These are phyloP conservation scores for Seriola aureovittata DNA, from an alignment of 2,113 vertebrate species.

Conservation along the genomic window DNA sequence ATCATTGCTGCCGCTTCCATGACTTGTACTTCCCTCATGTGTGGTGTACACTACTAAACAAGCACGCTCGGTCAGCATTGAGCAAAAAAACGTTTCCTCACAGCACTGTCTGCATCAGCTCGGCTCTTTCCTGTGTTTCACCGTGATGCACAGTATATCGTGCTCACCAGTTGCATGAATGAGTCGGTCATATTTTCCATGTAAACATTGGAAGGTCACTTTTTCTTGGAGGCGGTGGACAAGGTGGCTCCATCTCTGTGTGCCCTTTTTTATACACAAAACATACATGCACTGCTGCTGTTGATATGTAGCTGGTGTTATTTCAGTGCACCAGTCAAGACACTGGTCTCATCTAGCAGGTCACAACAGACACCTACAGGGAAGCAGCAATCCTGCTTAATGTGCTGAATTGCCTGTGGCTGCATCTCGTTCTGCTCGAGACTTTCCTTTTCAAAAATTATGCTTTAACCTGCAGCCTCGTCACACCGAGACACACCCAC, in stretches of 20 bases:
- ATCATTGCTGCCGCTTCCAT: conserved; percentile 31
- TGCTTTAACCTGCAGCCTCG: background rate
- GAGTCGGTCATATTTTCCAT: background rate
- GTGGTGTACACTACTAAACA: background rate
- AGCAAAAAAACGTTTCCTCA: conserved; percentile 1
- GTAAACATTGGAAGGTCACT: background rate
- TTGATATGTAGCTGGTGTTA: background rate
- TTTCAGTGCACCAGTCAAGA: background rate
- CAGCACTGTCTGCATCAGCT: background rate
- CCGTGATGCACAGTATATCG: background rate
- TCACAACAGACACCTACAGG: background rate
- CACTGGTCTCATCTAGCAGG: background rate
- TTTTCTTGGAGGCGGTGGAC: no score
- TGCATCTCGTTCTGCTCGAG: background rate
- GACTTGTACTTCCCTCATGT: conserved; percentile 17
- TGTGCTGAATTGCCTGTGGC: background rate
- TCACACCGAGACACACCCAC: conserved; percentile 17
- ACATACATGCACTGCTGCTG: background rate
- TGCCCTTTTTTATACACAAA: background rate
- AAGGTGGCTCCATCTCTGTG: background rate
- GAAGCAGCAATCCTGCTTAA: background rate
- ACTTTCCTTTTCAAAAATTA: background rate
- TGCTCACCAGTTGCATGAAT: background rate
- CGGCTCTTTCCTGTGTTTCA: background rate
- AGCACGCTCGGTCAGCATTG: background rate